Percentiles rank a stretch among this genome's conserved stretches.
phyloP scores from a whole-genome alignment of 2,888 invertebrate species.

The Pyrrhia umbra region DNA sequence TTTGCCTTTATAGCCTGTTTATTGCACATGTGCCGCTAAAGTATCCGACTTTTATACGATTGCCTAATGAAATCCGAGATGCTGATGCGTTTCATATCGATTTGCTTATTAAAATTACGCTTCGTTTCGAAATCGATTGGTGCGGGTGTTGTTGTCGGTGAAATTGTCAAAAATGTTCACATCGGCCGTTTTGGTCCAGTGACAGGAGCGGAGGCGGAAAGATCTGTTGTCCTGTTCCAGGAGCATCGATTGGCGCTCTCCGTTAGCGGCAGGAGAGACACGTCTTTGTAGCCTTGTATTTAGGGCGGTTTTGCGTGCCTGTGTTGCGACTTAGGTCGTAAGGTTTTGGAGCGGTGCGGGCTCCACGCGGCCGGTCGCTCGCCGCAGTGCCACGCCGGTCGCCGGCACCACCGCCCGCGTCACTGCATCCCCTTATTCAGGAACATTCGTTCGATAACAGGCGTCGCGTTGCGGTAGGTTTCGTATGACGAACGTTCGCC shows the following conservation, averaged over 20 bases:
- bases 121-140: slow-evolving; percentile 73
- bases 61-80: slow-evolving; percentile 77
- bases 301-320: slow-evolving; percentile 64
- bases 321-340: slow-evolving; percentile 75
- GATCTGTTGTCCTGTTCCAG: slow-evolving; percentile 87
- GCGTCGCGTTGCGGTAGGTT: slow-evolving; percentile 84
- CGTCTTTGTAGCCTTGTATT: slow-evolving; percentile 56
- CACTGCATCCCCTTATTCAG: slow-evolving; percentile 60
- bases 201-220: slow-evolving; percentile 85
- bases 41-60: slow-evolving; percentile 69
- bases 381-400: slow-evolving; percentile 87
- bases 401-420: slow-evolving; percentile 81
- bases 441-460: slow-evolving; percentile 75
- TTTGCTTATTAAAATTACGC: slow-evolving; percentile 79
- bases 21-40: slow-evolving; percentile 66
- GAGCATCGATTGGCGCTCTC: slow-evolving; percentile 87
- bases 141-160: slow-evolving; percentile 55
- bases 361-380: slow-evolving; percentile 83
- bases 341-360: slow-evolving; percentile 72
- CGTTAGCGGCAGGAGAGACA: slow-evolving; percentile 49
- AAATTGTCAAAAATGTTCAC: slow-evolving; percentile 79
- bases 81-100: slow-evolving; percentile 65
- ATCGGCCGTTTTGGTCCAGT: slow-evolving; percentile 74
- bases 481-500: slow-evolving; percentile 72
- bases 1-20: slow-evolving; percentile 71